Conservation (phyloP, 2,113 vertebrate species). For the Aythya baeri region DNA sequence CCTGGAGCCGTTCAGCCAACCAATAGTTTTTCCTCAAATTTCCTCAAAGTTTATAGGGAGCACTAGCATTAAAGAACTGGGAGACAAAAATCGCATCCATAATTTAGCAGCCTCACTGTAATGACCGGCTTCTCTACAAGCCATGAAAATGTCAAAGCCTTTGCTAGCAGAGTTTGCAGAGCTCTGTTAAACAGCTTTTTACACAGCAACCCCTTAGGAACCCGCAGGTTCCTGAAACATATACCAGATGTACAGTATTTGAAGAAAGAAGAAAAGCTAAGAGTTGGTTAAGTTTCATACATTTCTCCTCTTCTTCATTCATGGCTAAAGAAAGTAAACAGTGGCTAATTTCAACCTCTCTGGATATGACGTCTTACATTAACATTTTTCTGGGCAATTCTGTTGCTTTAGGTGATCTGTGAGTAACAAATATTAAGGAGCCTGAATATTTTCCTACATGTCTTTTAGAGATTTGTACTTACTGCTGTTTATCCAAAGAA, state of each 20-base stretch:
- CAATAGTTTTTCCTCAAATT: neutral
- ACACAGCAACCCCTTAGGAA: neutral
- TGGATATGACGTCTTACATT: neutral
- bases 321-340: neutral
- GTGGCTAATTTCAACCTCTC: neutral
- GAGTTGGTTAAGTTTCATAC: neutral
- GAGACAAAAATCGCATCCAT: conserved; percentile 23
- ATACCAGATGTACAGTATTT: neutral
- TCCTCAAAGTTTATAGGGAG: neutral
- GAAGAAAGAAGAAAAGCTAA: neutral
- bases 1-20: neutral
- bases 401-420: neutral
- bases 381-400: neutral
- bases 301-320: neutral
- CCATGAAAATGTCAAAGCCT: neutral
- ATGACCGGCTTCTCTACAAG: neutral
- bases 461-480: neutral
- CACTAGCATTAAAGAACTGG: neutral
- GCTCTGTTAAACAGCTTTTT: neutral
- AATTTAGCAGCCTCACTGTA: conserved; percentile 29
- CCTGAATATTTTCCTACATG: neutral
- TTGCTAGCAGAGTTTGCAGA: neutral
- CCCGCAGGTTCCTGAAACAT: neutral
- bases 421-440: neutral
- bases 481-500: conserved; percentile 28